Evolutionary conservation across 2,888 invertebrate species (phyloP).

Genomic region (Desoria tigrina): DNA sequence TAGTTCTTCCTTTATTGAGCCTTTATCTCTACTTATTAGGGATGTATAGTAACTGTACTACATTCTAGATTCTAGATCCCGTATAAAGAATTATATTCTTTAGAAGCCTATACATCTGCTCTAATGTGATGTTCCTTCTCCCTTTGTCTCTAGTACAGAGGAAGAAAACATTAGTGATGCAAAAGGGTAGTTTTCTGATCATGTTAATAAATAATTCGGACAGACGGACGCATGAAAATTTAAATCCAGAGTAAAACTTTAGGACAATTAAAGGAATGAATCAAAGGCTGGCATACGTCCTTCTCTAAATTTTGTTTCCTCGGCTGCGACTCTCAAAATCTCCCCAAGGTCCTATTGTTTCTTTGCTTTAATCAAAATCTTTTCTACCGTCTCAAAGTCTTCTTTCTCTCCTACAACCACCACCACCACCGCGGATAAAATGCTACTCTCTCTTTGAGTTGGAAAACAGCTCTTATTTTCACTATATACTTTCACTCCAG

Average conservation of each 20-base stretch:
- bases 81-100: neutral
- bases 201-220: conserved; percentile 48
- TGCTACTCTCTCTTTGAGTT: neutral
- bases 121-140: no score
- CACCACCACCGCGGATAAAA: conserved; percentile 1
- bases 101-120: no score
- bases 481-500: neutral
- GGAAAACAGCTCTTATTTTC: neutral
- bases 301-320: conserved; percentile 50
- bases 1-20: neutral
- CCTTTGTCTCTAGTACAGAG: no score
- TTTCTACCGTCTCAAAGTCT: conserved; percentile 34
- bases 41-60: neutral
- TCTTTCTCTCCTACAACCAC: neutral
- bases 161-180: neutral
- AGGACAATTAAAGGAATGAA: conserved; percentile 52
- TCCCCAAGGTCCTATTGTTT: conserved; percentile 53
- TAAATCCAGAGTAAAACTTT: conserved; percentile 51
- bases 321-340: conserved; percentile 44
- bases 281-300: conserved; percentile 49
- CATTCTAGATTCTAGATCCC: neutral
- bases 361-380: conserved; percentile 54
- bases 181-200: conserved; percentile 16
- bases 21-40: no score
- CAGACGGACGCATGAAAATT: conserved; percentile 48